Evolutionary conservation across 2,113 vertebrate genomes (phyloP).

Genomic region (Blennius ocellaris): DNA sequence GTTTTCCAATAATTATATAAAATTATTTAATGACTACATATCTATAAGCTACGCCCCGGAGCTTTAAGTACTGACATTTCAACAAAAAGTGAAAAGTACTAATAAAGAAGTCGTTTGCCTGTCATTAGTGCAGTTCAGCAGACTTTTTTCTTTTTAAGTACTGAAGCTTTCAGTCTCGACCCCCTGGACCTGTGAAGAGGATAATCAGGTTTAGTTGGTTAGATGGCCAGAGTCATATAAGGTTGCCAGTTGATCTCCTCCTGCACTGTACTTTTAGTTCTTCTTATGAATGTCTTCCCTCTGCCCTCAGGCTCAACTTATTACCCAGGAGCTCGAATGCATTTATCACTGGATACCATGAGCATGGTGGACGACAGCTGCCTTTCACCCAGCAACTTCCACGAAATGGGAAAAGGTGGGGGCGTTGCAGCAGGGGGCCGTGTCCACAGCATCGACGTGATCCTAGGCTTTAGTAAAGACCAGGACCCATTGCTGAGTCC

Average conservation of each 20-base stretch:
- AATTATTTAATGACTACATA: not conserved
- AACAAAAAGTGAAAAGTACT: too few relatives aligned
- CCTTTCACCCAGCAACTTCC: slow-evolving; percentile 83
- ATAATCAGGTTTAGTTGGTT: slow-evolving; percentile 55
- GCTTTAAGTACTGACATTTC: not conserved
- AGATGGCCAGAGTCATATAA: not conserved
- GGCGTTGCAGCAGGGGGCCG: slow-evolving; percentile 70
- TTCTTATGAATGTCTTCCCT: slow-evolving; percentile 31
- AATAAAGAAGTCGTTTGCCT: too few relatives aligned
- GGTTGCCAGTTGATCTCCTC: slow-evolving; percentile 25
- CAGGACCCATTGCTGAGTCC: slow-evolving; percentile 80
- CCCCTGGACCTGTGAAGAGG: not conserved
- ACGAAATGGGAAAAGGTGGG: slow-evolving; percentile 83
- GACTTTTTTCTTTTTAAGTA: too few relatives aligned
- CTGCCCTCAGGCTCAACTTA: slow-evolving; percentile 33
- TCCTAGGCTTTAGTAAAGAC: slow-evolving; percentile 86
- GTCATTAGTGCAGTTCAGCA: too few relatives aligned
- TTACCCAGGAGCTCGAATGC: slow-evolving; percentile 76
- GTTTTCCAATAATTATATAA: not conserved
- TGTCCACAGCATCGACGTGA: slow-evolving; percentile 87
- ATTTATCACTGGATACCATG: slow-evolving; percentile 85
- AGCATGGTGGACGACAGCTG: slow-evolving; percentile 86
- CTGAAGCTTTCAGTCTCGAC: not conserved
- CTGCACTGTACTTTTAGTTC: slow-evolving; percentile 5
- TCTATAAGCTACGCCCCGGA: not conserved